Evolutionary conservation across 2,113 vertebrate genomes (phyloP).

Genomic region (Elachura formosa): DNA sequence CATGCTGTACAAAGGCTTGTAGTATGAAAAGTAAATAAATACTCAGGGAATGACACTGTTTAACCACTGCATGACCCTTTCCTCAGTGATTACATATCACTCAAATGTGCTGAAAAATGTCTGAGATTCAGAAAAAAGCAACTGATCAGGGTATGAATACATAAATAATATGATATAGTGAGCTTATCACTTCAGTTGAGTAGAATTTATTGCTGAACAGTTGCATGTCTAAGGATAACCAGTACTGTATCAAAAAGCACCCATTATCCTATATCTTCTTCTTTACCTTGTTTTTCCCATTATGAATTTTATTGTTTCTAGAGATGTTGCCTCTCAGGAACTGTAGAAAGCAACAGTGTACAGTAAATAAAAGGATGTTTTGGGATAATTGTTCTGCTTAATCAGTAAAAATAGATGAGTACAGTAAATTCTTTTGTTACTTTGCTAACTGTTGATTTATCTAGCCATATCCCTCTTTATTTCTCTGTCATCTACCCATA

Average conservation of each 20-base stretch:
- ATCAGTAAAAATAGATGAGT: not conserved
- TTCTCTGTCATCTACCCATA: not conserved
- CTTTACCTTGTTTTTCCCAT: not conserved
- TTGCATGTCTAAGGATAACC: not conserved
- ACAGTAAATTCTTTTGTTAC: not conserved
- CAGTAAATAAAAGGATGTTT: not conserved
- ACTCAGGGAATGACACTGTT: not conserved
- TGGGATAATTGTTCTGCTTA: not conserved
- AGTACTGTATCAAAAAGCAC: not conserved
- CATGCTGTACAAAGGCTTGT: not conserved
- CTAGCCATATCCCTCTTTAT: not conserved
- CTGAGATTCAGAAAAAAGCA: not conserved
- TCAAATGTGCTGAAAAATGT: not conserved
- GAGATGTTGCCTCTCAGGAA: not conserved
- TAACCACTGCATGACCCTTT: not conserved
- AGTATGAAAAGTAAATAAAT: constrained; percentile 25
- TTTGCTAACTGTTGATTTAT: not conserved
- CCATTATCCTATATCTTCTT: not conserved
- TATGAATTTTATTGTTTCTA: not conserved
- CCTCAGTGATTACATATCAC: not conserved
- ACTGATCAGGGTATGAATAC: not conserved
- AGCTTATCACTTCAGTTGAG: not conserved
- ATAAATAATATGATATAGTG: not conserved
- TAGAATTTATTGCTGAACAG: not conserved
- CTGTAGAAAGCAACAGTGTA: not conserved